Evolutionary conservation across 2,113 vertebrate genomes (phyloP).

Genomic region (Gorilla gorilla): DNA sequence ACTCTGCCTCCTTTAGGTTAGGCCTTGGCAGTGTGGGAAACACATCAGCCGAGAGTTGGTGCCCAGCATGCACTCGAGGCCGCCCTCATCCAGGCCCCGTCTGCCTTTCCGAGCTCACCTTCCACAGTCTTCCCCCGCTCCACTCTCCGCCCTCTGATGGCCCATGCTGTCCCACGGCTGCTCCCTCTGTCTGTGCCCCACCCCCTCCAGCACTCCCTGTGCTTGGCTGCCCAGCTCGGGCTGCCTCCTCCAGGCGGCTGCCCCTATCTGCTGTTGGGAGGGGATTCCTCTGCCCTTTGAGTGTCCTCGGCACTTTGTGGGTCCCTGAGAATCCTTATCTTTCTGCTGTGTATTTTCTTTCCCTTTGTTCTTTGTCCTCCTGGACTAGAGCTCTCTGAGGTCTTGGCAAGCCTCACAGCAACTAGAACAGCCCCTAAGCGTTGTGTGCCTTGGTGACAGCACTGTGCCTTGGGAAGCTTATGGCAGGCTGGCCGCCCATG

Average conservation of each 20-base stretch:
- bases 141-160: not conserved
- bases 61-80: too few species aligned
- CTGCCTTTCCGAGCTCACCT: not conserved
- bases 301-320: not conserved
- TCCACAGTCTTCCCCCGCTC: not conserved
- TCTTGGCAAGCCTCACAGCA: not conserved
- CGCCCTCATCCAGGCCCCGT: not conserved
- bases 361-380: not conserved
- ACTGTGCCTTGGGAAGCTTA: not conserved
- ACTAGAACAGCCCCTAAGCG: rapidly evolving
- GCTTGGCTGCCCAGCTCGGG: not conserved
- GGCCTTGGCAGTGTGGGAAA: not conserved
- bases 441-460: rapidly evolving
- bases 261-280: rapidly evolving
- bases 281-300: not conserved
- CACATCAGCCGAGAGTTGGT: too few species aligned
- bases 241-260: not conserved
- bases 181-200: not conserved
- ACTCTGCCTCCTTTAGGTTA: not conserved
- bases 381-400: not conserved
- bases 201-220: not conserved
- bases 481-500: not conserved
- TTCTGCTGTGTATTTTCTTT: not conserved
- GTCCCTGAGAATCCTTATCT: not conserved
- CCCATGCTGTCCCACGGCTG: not conserved